Percentiles rank a stretch among this genome's conserved stretches.
Evolutionary conservation across 1,140 invertebrate genomes (phyloP).

Genomic region (Agrilus planipennis): DNA sequence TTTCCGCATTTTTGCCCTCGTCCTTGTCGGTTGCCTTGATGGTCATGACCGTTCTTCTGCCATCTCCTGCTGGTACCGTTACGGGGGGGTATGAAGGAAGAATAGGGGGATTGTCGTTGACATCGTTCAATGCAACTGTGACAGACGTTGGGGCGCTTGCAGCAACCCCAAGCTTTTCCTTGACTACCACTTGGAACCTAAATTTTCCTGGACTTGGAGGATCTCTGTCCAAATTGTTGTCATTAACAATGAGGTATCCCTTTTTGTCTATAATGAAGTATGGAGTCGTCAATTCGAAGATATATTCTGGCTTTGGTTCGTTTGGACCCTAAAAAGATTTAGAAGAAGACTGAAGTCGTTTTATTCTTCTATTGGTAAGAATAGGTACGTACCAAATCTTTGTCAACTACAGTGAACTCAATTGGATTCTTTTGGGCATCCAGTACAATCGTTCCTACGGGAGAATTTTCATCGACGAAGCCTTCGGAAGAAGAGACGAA

Average conservation of each 20-base stretch:
- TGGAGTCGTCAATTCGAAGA: constrained; percentile 71
- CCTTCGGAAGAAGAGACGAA: constrained; percentile 59
- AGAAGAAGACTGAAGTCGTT: neutral
- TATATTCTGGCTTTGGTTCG: constrained; percentile 61
- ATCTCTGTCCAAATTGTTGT: constrained; percentile 75
- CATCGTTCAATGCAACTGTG: constrained; percentile 63
- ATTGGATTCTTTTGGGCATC: constrained; percentile 55
- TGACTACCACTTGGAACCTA: constrained; percentile 68
- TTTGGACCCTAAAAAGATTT: constrained; percentile 41
- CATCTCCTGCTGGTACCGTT: constrained; percentile 68
- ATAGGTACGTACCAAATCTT: constrained; percentile 57
- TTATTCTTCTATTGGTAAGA: constrained; percentile 2
- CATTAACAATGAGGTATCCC: constrained; percentile 63
- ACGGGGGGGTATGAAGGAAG: constrained; percentile 64
- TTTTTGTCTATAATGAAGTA: constrained; percentile 69
- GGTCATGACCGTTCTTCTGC: constrained; percentile 60
- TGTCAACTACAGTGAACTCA: constrained; percentile 60
- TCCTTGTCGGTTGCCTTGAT: constrained; percentile 76
- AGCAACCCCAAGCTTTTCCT: constrained; percentile 63
- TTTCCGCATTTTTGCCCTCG: constrained; percentile 66
- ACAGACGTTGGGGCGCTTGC: constrained; percentile 70
- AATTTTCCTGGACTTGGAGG: constrained; percentile 74
- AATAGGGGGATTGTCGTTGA: constrained; percentile 75
- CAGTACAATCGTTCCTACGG: constrained; percentile 68
- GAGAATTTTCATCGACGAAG: constrained; percentile 73